Evolutionary conservation across 2,113 vertebrate species (phyloP).

Genomic region (Caretta caretta): DNA sequence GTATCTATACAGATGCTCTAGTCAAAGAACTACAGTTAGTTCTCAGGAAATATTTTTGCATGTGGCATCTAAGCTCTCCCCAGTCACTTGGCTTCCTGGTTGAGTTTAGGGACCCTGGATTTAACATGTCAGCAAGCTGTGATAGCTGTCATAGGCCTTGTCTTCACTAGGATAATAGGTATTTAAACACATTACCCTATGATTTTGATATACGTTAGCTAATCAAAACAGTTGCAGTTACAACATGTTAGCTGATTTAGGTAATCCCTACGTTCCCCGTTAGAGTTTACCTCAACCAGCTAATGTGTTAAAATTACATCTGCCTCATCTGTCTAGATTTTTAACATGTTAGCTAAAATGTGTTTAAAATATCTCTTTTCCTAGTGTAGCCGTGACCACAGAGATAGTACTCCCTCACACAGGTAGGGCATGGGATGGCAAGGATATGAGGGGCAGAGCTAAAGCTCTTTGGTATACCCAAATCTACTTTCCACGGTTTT

Average conservation of each 20-base stretch:
- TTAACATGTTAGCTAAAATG: too few relatives aligned
- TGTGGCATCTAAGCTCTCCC: background rate
- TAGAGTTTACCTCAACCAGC: background rate
- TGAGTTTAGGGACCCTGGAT: background rate
- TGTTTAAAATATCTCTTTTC: too few relatives aligned
- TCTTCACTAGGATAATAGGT: background rate
- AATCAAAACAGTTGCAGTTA: background rate
- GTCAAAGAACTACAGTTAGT: background rate
- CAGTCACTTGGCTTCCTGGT: background rate
- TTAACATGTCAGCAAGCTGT: background rate
- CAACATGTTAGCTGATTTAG: background rate
- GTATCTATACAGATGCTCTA: background rate
- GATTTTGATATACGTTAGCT: too few relatives aligned
- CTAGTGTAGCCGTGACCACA: background rate
- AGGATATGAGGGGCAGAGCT: background rate
- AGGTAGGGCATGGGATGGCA: background rate
- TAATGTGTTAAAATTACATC: background rate
- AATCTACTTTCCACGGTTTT: background rate
- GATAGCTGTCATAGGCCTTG: background rate
- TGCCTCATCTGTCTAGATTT: background rate
- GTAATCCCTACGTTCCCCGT: background rate
- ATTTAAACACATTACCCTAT: background rate
- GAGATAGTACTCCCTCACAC: background rate
- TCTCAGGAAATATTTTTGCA: background rate
- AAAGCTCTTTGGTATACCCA: background rate